phyloP scores from a whole-genome alignment of 2,888 invertebrate genomes.

The Apomyelois bistriatella region DNA sequence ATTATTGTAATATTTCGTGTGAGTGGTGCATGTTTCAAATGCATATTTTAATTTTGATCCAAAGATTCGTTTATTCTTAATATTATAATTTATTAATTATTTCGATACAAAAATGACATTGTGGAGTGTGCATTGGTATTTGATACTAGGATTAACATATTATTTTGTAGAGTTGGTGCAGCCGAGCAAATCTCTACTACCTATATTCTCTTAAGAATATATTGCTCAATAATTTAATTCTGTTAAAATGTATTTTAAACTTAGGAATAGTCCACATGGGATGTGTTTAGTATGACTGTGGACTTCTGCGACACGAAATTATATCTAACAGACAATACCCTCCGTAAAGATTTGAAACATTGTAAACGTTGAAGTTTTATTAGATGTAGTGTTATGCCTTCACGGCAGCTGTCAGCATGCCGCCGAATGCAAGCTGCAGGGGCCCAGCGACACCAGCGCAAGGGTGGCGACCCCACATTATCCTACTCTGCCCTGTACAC shows the following conservation, averaged over 20 bases:
- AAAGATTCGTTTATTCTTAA: constrained; percentile 71
- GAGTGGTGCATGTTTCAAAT: constrained; percentile 72
- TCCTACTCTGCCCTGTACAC: constrained; percentile 43
- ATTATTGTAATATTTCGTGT: constrained; percentile 64
- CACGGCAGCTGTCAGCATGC: constrained; percentile 61
- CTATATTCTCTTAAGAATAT: constrained; percentile 74
- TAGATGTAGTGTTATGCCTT: constrained; percentile 75
- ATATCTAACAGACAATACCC: constrained; percentile 79
- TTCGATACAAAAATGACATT: constrained; percentile 68
- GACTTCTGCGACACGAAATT: constrained; percentile 64
- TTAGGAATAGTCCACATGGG: constrained; percentile 69
- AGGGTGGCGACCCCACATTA: constrained; percentile 41
- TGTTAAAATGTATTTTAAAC: constrained; percentile 73
- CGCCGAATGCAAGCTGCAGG: constrained; percentile 55
- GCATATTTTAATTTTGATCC: constrained; percentile 76
- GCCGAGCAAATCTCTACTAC: constrained; percentile 78
- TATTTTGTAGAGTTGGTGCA: constrained; percentile 77
- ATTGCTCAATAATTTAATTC: constrained; percentile 79
- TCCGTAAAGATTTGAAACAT: constrained; percentile 67
- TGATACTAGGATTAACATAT: constrained; percentile 67
- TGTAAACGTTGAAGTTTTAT: constrained; percentile 68
- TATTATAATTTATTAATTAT: constrained; percentile 54
- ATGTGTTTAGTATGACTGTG: constrained; percentile 61
- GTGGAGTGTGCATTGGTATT: constrained; percentile 77
- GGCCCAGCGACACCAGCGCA: constrained; percentile 57